These are phyloP conservation scores for Gavialis gangeticus DNA, from an alignment of 2,113 vertebrate species.

Conservation along the genomic window DNA sequence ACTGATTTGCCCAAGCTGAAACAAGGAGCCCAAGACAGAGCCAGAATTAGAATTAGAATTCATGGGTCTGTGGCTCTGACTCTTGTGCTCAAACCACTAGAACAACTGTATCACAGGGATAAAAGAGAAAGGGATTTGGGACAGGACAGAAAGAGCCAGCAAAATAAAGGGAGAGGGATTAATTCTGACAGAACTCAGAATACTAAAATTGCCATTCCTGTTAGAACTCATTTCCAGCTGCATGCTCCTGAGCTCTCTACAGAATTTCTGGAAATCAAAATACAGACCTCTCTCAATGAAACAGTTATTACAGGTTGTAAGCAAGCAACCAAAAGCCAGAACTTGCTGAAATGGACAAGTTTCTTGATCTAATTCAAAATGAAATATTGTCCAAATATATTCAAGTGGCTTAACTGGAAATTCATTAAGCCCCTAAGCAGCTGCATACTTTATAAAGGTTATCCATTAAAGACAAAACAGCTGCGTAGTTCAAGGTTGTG, in stretches of 20 bases:
- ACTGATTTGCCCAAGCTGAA: conserved; percentile 50
- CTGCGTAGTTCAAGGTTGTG: conserved; percentile 47
- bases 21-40: conserved; percentile 46
- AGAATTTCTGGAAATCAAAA: conserved; percentile 11
- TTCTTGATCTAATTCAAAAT: conserved; percentile 13
- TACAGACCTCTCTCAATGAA: neutral
- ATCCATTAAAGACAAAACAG: conserved; percentile 47
- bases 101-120: conserved; percentile 20
- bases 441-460: conserved; percentile 49
- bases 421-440: conserved; percentile 53
- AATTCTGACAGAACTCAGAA: neutral
- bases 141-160: neutral
- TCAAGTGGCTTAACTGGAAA: conserved; percentile 16
- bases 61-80: conserved; percentile 47
- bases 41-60: conserved; percentile 68
- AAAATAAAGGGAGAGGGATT: conserved; percentile 54
- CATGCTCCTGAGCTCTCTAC: neutral
- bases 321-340: neutral
- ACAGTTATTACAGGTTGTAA: conserved; percentile 1
- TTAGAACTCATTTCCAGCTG: neutral
- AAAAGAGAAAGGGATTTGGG: conserved; percentile 26
- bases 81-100: conserved; percentile 15
- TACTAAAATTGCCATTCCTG: conserved; percentile 25
- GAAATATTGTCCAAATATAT: conserved; percentile 29
- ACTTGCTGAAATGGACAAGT: conserved; percentile 29